A percentile compares a stretch with the other conserved stretches of the same genome.
phyloP scores from a whole-genome alignment of 2,797 vertebrate genomes.

The Pachyuromys duprasi region DNA sequence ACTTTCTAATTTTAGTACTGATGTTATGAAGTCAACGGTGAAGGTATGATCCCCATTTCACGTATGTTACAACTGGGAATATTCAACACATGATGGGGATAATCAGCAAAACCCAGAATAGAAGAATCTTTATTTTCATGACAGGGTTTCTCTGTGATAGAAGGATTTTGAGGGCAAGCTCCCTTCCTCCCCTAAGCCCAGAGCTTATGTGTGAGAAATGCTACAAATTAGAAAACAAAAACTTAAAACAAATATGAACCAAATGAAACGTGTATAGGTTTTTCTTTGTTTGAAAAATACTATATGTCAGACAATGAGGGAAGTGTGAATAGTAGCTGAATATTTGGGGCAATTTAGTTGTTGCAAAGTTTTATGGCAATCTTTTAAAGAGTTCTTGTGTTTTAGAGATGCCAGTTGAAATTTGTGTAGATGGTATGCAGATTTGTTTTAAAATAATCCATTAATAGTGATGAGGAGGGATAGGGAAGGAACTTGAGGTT shows the following conservation, averaged over 20 bases:
- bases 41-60: slow-evolving; percentile 3
- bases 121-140: background rate
- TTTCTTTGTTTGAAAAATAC: background rate
- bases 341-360: slow-evolving; percentile 27
- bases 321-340: slow-evolving; percentile 21
- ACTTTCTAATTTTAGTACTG: background rate
- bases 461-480: background rate
- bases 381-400: background rate
- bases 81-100: background rate
- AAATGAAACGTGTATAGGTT: background rate
- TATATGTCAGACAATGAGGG: background rate
- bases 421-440: background rate
- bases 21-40: background rate
- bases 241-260: background rate
- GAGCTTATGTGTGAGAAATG: background rate
- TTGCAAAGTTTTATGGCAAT: background rate
- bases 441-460: slow-evolving; percentile 40
- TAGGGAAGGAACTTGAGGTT: background rate
- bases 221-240: background rate
- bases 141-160: too few species aligned
- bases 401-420: background rate
- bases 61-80: slow-evolving; percentile 9
- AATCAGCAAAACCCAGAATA: background rate
- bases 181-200: background rate
- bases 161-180: background rate